Percentiles rank a stretch among this genome's conserved stretches.
Conservation (phyloP, 2,888 invertebrate species). For the Harpalus rufipes region DNA sequence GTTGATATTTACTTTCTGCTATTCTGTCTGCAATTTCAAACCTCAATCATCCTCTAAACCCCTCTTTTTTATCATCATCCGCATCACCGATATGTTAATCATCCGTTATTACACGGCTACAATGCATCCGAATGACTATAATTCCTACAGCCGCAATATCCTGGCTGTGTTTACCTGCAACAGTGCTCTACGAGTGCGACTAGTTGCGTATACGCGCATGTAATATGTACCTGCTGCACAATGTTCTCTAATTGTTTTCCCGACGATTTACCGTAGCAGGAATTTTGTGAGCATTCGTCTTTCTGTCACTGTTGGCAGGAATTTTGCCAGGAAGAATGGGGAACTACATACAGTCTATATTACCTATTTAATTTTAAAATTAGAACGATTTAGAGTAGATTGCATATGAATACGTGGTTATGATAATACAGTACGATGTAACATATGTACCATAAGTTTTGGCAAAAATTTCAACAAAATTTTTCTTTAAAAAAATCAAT, state of each 20-base stretch:
- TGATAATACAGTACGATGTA: too few species aligned
- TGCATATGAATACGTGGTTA: too few species aligned
- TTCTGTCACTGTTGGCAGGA: conserved; percentile 25
- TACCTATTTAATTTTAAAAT: too few species aligned
- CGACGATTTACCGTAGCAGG: conserved; percentile 54
- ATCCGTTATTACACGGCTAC: neutral
- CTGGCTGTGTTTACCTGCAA: neutral
- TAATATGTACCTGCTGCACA: neutral
- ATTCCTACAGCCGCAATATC: neutral
- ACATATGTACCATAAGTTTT: too few species aligned
- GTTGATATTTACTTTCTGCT: too few species aligned
- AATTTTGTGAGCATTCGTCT: conserved; percentile 58
- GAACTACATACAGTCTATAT: too few species aligned
- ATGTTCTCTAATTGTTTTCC: conserved; percentile 57
- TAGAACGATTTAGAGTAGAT: too few species aligned
- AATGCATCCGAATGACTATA: neutral
- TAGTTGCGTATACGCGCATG: neutral
- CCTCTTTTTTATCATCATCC: neutral
- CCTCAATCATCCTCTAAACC: too few species aligned
- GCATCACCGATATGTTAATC: neutral
- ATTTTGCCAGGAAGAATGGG: neutral
- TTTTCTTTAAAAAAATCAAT: too few species aligned
- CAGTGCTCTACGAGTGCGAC: too few species aligned
- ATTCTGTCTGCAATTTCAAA: too few species aligned
- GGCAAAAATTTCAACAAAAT: too few species aligned